Conservation (phyloP, 2,113 vertebrate species). For the Rhynchopsitta pachyrhyncha region DNA sequence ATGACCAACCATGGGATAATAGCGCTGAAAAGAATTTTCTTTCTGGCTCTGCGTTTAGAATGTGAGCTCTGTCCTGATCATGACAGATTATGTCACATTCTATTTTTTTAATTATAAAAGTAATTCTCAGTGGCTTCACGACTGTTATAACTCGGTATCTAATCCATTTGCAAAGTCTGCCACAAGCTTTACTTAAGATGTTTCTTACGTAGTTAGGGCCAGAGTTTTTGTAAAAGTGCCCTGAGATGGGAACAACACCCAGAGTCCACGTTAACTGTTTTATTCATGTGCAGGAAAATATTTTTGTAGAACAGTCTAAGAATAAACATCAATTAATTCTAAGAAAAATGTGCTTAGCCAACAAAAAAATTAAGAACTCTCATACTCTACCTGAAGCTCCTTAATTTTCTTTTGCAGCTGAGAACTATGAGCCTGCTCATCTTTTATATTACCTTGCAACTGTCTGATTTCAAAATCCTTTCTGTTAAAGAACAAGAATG, state of each 20-base stretch:
- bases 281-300: not conserved
- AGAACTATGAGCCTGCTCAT: conserved; percentile 75
- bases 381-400: conserved; percentile 70
- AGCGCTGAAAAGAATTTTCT: not conserved
- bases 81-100: not conserved
- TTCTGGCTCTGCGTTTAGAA: not conserved
- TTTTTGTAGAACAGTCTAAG: not conserved
- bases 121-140: not conserved
- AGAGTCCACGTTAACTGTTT: not conserved
- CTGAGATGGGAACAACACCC: not conserved
- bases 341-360: not conserved
- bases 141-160: not conserved
- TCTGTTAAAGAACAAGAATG: conserved; percentile 63
- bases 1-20: not conserved
- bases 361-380: not conserved
- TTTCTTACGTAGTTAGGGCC: not conserved
- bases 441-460: conserved; percentile 79
- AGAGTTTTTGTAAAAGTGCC: not conserved
- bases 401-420: conserved; percentile 86
- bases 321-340: not conserved
- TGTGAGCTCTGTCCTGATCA: not conserved
- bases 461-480: conserved; percentile 85
- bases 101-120: not conserved
- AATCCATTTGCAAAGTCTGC: not conserved
- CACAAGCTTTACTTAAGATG: not conserved